A percentile compares a stretch with the other conserved stretches of the same genome.
Evolutionary conservation across 2,797 vertebrate species (phyloP).

Genomic region (Adelosebastes latens): DNA sequence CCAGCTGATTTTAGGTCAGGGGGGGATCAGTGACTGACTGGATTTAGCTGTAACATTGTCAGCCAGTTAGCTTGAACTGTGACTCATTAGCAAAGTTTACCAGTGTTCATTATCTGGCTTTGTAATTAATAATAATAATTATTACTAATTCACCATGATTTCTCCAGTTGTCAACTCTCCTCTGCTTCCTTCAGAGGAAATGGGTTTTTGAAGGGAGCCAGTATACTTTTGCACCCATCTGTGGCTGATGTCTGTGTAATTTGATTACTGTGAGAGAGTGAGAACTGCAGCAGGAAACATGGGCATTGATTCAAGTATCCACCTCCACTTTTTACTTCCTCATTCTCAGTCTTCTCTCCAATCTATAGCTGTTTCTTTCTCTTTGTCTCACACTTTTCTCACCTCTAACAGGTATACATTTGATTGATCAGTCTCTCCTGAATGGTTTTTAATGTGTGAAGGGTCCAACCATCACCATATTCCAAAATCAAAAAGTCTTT

Average conservation of each 20-base stretch:
- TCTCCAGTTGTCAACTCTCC: background rate
- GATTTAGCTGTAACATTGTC: background rate
- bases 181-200: background rate
- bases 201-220: background rate
- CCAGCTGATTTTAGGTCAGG: too few species aligned
- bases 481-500: background rate
- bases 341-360: background rate
- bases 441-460: too few species aligned
- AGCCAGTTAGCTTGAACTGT: background rate
- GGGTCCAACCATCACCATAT: background rate
- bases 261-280: constrained; percentile 23
- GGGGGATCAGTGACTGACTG: background rate
- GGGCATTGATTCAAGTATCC: background rate
- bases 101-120: background rate
- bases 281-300: constrained; percentile 2
- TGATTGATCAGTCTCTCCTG: background rate
- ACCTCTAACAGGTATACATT: background rate
- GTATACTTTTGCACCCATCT: background rate
- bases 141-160: background rate
- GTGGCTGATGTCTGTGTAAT: constrained; percentile 27
- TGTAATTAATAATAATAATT: background rate
- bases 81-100: background rate
- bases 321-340: background rate
- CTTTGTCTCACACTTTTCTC: background rate
- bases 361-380: background rate